Percentiles rank a stretch among this genome's conserved stretches.
These are phyloP conservation scores for Periophthalmus modestus DNA, from an alignment of 2,113 vertebrate genomes.

Conservation along the genomic window DNA sequence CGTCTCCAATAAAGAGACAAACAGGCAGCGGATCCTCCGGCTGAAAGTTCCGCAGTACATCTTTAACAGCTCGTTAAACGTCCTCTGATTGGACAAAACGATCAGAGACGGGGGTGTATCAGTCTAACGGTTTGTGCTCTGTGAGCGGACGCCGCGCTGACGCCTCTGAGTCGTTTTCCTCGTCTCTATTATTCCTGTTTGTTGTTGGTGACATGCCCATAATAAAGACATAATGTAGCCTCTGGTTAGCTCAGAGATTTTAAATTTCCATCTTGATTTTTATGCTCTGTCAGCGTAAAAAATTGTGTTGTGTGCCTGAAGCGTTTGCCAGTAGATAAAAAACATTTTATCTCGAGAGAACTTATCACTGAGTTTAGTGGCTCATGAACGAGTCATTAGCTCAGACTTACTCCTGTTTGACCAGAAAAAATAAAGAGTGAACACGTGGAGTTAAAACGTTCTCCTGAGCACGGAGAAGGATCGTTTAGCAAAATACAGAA, in stretches of 20 bases:
- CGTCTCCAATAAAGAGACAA: too few species aligned
- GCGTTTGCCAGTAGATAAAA: not conserved
- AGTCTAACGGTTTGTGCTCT: too few species aligned
- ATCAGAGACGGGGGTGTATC: not conserved
- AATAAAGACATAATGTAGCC: not conserved
- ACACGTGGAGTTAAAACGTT: not conserved
- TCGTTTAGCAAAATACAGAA: too few species aligned
- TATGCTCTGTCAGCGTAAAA: not conserved
- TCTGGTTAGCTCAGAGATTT: not conserved
- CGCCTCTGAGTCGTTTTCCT: too few species aligned
- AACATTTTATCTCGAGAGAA: not conserved
- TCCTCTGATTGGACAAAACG: not conserved
- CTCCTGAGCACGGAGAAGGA: too few species aligned
- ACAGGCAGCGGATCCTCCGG: too few species aligned
- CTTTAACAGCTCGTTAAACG: too few species aligned
- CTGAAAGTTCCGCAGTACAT: too few species aligned
- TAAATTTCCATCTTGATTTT: not conserved
- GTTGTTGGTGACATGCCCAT: not conserved
- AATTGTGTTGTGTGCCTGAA: not conserved
- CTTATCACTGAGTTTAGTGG: not conserved
- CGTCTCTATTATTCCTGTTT: not conserved
- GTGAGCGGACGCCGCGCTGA: too few species aligned
- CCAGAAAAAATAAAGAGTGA: not conserved
- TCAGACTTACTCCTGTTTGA: not conserved
- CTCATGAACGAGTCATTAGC: not conserved